A percentile compares a stretch with the other conserved stretches of the same genome.
Evolutionary conservation across 2,797 vertebrate species (phyloP).

Genomic region (Hephaestus fuliginosus): DNA sequence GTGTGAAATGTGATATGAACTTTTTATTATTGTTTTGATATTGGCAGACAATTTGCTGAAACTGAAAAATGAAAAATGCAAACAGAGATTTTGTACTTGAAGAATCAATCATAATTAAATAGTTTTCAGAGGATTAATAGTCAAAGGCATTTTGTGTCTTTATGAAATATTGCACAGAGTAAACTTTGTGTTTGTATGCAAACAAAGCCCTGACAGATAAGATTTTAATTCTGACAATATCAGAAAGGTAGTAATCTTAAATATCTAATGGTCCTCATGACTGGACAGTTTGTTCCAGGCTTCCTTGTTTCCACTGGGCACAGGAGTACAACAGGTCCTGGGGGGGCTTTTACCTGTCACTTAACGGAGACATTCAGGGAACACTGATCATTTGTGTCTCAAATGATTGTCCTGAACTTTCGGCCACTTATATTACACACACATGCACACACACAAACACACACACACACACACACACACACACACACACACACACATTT

Average conservation of each 20-base stretch:
- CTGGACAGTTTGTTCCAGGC: slow-evolving; percentile 28
- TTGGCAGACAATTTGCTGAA: neutral
- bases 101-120: neutral
- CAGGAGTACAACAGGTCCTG: slow-evolving; percentile 18
- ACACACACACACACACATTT: neutral
- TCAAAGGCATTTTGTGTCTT: slow-evolving; percentile 11
- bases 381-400: neutral
- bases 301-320: slow-evolving; percentile 13
- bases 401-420: neutral
- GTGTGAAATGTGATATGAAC: neutral
- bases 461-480: neutral
- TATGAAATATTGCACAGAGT: neutral
- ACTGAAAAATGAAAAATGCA: neutral
- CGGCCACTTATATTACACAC: neutral
- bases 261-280: slow-evolving; percentile 7
- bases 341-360: neutral
- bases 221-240: slow-evolving; percentile 1
- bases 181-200: slow-evolving; percentile 18
- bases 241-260: slow-evolving; percentile 13
- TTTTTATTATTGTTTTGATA: neutral
- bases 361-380: neutral
- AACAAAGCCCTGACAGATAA: neutral
- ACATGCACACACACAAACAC: neutral
- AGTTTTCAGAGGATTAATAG: slow-evolving; percentile 4
- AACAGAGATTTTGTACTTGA: neutral